phyloP scores from a whole-genome alignment of 2,113 vertebrate genomes.

The Peromyscus polionotus region DNA sequence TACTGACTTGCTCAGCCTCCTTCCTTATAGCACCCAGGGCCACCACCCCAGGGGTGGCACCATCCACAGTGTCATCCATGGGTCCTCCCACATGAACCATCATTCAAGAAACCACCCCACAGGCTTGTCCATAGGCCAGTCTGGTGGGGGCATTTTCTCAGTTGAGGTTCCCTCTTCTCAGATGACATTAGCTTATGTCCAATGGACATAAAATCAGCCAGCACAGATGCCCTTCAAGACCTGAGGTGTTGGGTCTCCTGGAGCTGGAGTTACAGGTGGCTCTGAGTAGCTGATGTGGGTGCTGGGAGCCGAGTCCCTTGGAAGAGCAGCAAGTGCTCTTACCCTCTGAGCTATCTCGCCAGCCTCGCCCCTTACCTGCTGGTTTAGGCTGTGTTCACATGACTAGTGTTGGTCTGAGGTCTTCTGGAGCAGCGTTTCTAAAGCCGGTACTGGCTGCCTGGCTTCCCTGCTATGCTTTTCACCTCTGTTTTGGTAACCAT shows the following conservation, averaged over 20 bases:
- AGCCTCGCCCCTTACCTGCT: neutral
- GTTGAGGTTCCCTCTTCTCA: neutral
- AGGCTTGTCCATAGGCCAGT: neutral
- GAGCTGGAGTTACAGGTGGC: neutral
- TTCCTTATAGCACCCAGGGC: neutral
- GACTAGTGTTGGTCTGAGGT: neutral
- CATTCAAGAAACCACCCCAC: neutral
- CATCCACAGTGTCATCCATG: neutral
- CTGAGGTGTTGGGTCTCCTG: neutral
- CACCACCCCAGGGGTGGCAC: neutral
- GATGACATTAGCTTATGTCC: neutral
- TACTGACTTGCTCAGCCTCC: neutral
- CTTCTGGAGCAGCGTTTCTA: neutral
- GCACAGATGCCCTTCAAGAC: neutral
- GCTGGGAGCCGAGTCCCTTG: neutral
- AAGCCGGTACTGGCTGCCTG: neutral
- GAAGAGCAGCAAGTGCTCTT: neutral
- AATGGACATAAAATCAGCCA: neutral
- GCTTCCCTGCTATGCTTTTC: neutral
- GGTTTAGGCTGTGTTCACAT: neutral
- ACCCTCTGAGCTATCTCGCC: neutral
- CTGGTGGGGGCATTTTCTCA: neutral
- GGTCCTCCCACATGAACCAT: neutral
- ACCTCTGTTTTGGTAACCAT: no score
- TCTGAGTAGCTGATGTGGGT: neutral